These are phyloP conservation scores for Heliconius charithonia DNA, from an alignment of 2,888 invertebrate species.

Conservation along the genomic window DNA sequence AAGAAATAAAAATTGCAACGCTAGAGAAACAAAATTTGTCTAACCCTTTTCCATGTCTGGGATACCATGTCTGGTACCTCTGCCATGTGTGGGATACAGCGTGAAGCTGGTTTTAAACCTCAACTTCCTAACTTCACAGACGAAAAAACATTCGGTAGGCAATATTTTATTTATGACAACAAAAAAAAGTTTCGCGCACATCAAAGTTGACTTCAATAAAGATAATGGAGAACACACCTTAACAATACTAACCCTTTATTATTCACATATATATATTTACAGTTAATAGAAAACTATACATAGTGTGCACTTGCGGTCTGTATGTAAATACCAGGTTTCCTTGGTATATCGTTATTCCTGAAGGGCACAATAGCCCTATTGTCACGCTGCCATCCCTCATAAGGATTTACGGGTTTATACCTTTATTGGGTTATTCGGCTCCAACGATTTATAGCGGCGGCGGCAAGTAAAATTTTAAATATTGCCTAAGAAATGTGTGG, in stretches of 20 bases:
- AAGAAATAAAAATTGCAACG: too few species aligned
- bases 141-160: too few species aligned
- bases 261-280: conserved; percentile 1
- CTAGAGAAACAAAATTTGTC: too few species aligned
- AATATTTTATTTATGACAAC: too few species aligned
- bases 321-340: conserved; percentile 38
- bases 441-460: conserved; percentile 45
- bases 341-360: conserved; percentile 46
- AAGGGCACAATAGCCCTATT: conserved; percentile 49
- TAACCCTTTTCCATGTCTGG: too few species aligned
- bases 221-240: background rate
- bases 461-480: conserved; percentile 29
- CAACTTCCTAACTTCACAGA: too few species aligned
- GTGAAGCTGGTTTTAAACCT: background rate
- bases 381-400: conserved; percentile 62
- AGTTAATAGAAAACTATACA: conserved; percentile 21
- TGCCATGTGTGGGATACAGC: too few species aligned
- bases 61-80: too few species aligned
- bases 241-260: background rate
- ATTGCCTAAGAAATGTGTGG: conserved; percentile 16
- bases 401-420: conserved; percentile 70
- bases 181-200: background rate
- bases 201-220: background rate
- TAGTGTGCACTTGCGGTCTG: conserved; percentile 32
- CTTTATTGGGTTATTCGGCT: conserved; percentile 62